These are phyloP conservation scores for Sylvietta virens DNA, from an alignment of 2,113 vertebrate species.

Conservation along the genomic window DNA sequence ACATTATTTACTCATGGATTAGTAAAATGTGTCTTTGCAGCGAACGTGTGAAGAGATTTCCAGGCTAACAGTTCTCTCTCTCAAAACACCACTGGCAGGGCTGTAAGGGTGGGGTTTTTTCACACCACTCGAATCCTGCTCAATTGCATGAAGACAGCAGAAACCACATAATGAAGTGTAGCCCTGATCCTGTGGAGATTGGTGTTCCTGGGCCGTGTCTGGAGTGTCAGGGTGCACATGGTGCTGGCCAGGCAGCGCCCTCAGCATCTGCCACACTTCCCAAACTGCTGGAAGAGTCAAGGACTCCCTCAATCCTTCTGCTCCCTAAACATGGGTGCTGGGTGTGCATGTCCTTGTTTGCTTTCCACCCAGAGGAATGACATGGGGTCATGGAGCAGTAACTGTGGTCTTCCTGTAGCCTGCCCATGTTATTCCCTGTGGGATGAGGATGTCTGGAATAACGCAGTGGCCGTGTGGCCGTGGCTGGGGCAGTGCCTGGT, in stretches of 20 bases:
- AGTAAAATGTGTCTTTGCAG: background rate
- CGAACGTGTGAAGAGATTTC: background rate
- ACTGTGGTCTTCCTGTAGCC: background rate
- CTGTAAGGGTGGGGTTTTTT: background rate
- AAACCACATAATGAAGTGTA: background rate
- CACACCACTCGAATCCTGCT: background rate
- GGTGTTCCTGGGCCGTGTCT: background rate
- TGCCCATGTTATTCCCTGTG: background rate
- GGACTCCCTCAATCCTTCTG: background rate
- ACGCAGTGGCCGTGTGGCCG: accelerated
- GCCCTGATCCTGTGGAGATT: background rate
- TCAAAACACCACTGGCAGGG: background rate
- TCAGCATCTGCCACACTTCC: background rate
- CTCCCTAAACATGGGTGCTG: background rate
- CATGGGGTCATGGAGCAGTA: background rate
- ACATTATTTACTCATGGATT: background rate
- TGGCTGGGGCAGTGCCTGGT: background rate
- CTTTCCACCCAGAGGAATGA: background rate
- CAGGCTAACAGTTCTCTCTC: background rate
- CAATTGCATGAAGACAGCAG: background rate
- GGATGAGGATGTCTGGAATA: background rate
- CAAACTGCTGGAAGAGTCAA: background rate
- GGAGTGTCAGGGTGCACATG: background rate
- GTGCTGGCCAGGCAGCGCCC: background rate
- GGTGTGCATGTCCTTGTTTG: background rate